A percentile compares a stretch with the other conserved stretches of the same genome.
Conservation (phyloP, 2,797 vertebrate genomes). For the Enteromius radiatus region DNA sequence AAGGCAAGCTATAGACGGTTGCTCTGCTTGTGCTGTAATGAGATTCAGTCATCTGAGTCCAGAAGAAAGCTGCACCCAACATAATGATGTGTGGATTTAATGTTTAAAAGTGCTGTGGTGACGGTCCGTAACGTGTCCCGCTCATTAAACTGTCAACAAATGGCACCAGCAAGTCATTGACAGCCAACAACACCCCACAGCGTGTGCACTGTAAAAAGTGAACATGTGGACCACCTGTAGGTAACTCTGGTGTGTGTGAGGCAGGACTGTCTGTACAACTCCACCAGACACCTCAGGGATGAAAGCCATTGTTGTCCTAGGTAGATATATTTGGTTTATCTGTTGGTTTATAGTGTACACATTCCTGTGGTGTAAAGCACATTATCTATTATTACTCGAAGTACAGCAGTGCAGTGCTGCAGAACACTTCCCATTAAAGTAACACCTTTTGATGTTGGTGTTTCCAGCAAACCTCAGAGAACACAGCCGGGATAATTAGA, state of each 20-base stretch:
- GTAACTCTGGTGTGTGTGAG: background rate
- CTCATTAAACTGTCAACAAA: constrained; percentile 46
- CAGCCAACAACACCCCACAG: constrained; percentile 1
- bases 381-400: constrained; percentile 14
- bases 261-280: background rate
- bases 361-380: background rate
- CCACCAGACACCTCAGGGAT: background rate
- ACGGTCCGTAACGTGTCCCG: constrained; percentile 20
- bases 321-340: background rate
- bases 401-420: background rate
- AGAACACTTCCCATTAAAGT: background rate
- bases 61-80: constrained; percentile 19
- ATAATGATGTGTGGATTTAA: constrained; percentile 47
- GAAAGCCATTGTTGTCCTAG: background rate
- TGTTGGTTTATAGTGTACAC: background rate
- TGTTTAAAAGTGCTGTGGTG: constrained; percentile 40
- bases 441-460: constrained; percentile 22
- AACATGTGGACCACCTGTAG: constrained; percentile 43
- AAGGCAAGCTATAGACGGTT: background rate
- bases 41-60: constrained; percentile 12
- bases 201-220: constrained; percentile 14
- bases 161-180: constrained; percentile 18
- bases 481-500: background rate
- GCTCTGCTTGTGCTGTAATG: background rate
- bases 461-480: background rate